These are phyloP conservation scores for Antennarius maculatus DNA, from an alignment of 2,797 vertebrate species.

Conservation along the genomic window DNA sequence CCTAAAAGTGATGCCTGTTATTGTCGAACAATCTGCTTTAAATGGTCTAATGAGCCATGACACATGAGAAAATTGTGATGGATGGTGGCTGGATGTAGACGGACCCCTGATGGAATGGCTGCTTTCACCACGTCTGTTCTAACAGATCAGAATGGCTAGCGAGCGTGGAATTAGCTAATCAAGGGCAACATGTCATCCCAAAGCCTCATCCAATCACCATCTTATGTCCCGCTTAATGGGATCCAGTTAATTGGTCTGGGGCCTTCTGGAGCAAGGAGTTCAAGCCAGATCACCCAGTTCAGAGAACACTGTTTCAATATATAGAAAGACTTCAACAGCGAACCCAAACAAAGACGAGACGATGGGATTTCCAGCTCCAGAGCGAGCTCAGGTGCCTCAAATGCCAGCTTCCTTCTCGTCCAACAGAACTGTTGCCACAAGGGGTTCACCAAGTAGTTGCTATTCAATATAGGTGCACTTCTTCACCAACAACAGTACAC, in stretches of 20 bases:
- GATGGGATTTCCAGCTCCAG: too few relatives aligned
- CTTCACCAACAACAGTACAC: neutral
- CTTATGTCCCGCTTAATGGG: constrained; percentile 73
- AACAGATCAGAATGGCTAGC: constrained; percentile 74
- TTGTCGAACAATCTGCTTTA: neutral
- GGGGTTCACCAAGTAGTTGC: neutral
- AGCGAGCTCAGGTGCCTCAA: neutral
- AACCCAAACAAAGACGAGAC: too few relatives aligned
- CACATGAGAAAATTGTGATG: neutral
- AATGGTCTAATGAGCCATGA: constrained; percentile 12
- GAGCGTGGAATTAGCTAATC: constrained; percentile 80
- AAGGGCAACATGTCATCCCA: constrained; percentile 78
- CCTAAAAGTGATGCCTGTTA: too few relatives aligned
- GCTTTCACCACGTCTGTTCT: constrained; percentile 53
- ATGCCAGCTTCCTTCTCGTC: neutral
- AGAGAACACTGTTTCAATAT: constrained; percentile 16
- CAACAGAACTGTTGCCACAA: neutral
- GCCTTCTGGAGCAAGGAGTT: constrained; percentile 36
- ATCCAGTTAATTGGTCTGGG: constrained; percentile 65
- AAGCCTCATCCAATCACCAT: constrained; percentile 77
- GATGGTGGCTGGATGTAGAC: neutral
- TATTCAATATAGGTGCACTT: neutral
- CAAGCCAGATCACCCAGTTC: constrained; percentile 11
- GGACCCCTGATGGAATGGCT: constrained; percentile 29
- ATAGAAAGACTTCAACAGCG: neutral